These are phyloP conservation scores for Bombus huntii DNA, from an alignment of 1,140 invertebrate species.

Conservation along the genomic window DNA sequence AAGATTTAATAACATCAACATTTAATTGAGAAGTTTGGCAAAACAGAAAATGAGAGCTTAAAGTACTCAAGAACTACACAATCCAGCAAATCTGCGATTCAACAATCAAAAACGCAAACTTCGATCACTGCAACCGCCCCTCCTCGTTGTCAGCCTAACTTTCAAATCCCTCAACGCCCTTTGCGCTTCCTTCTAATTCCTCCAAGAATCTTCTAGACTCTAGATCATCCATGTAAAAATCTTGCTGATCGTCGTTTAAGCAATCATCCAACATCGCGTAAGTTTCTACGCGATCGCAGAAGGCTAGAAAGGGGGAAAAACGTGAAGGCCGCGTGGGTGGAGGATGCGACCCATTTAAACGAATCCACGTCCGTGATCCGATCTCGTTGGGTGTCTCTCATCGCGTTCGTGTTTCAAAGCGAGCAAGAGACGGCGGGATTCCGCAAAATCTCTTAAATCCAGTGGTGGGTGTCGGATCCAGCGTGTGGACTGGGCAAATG, in stretches of 20 bases:
- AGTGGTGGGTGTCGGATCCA: slow-evolving; percentile 77
- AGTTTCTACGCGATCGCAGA: background rate
- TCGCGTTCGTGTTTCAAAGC: slow-evolving; percentile 14
- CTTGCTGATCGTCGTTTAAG: background rate
- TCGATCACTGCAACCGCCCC: background rate
- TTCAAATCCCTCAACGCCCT: background rate
- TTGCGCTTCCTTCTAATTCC: background rate
- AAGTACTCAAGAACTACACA: background rate
- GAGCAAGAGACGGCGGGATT: slow-evolving; percentile 66
- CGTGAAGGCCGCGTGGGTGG: slow-evolving; percentile 68
- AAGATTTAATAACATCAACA: background rate
- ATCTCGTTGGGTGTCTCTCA: slow-evolving; percentile 53
- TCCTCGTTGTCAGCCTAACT: background rate
- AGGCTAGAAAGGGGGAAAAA: slow-evolving; percentile 24
- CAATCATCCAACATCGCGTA: background rate
- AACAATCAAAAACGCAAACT: background rate
- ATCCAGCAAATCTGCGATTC: background rate
- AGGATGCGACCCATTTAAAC: slow-evolving; percentile 76
- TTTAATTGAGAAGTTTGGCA: background rate
- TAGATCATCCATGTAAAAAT: background rate
- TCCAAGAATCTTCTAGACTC: background rate
- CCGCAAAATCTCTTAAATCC: slow-evolving; percentile 80
- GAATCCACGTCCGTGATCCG: slow-evolving; percentile 45
- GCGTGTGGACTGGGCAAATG: slow-evolving; percentile 71
- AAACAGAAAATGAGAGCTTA: background rate